phyloP scores from a whole-genome alignment of 2,797 vertebrate genomes.

The Chaetodon trifasciatus region DNA sequence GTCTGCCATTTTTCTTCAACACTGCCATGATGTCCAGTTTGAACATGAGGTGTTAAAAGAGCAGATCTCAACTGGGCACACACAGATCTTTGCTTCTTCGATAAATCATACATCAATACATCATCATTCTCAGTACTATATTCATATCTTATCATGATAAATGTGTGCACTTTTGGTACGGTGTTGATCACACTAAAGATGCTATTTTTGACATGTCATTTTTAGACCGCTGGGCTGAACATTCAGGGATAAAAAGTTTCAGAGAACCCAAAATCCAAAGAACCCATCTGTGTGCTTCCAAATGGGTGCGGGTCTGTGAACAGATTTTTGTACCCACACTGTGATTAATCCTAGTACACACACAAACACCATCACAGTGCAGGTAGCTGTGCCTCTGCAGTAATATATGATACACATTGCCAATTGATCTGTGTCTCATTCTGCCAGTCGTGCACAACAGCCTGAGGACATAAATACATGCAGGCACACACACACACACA shows the following conservation, averaged over 20 bases:
- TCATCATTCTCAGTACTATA: background rate
- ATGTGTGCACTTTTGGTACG: background rate
- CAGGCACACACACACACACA: too few species aligned
- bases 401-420: slow-evolving; percentile 7
- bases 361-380: background rate
- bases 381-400: slow-evolving; percentile 7
- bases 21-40: too few species aligned
- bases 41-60: background rate
- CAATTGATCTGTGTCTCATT: background rate
- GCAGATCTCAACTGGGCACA: background rate
- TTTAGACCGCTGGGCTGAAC: background rate
- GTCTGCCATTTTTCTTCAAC: background rate
- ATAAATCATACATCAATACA: background rate
- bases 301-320: background rate
- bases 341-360: background rate
- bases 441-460: background rate
- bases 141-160: too few species aligned
- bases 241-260: background rate
- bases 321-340: background rate
- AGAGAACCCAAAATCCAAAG: background rate
- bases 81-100: background rate
- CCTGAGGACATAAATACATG: background rate
- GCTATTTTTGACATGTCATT: too few species aligned
- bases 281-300: background rate
- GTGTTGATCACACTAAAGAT: too few species aligned